phyloP scores from a whole-genome alignment of 1,140 invertebrate genomes.

The Arctopsyche grandis region DNA sequence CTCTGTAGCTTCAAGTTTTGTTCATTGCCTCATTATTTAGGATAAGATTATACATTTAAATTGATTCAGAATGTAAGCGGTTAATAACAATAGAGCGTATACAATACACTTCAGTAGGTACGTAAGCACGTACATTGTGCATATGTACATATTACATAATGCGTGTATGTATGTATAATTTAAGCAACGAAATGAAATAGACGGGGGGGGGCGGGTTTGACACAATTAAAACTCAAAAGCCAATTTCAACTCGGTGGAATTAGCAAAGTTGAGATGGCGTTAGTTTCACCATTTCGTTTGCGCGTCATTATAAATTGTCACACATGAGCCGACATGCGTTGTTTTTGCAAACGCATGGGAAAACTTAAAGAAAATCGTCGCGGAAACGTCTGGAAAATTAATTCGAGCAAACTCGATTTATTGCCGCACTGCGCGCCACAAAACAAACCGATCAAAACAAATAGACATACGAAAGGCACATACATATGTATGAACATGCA shows the following conservation, averaged over 20 bases:
- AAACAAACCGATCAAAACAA: background rate
- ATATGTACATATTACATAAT: too few species aligned
- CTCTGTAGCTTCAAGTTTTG: too few species aligned
- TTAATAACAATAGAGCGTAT: too few species aligned
- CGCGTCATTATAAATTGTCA: slow-evolving; percentile 2
- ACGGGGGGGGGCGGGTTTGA: background rate
- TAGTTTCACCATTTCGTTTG: slow-evolving; percentile 4
- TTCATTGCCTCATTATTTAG: too few species aligned
- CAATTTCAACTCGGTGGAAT: background rate
- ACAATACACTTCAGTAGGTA: too few species aligned
- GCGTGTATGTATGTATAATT: too few species aligned
- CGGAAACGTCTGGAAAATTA: background rate
- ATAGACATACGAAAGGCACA: background rate
- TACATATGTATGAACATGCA: background rate
- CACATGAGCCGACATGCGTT: background rate
- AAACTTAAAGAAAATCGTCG: background rate
- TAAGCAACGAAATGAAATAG: too few species aligned
- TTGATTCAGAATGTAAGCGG: too few species aligned
- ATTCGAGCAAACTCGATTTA: too few species aligned
- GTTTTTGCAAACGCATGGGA: background rate
- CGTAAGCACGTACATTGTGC: too few species aligned
- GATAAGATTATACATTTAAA: too few species aligned
- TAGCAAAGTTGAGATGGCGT: slow-evolving; percentile 7
- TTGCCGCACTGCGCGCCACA: background rate
- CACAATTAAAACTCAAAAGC: background rate